Base-by-base conservation (phyloP, 2,888 invertebrate genomes). In the Chloromyia formosa region DNA sequence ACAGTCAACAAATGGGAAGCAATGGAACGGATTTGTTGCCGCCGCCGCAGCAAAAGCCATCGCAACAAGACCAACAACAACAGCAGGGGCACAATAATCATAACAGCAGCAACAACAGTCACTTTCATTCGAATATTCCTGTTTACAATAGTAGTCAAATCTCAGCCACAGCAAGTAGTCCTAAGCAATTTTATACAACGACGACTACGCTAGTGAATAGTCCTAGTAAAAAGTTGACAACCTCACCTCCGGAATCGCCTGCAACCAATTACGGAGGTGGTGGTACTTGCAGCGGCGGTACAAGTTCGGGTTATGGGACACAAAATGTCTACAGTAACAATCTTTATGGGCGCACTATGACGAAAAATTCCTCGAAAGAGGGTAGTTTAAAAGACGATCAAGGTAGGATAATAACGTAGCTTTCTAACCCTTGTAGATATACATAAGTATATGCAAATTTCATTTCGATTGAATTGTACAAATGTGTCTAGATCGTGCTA, bases 51-150 rank as follows among this genome's bases (percentile, higher is more conserved):
- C 2, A 35, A 35, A 2, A 35, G 7, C 27, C 2, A 35, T 35
- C 27, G 27, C 27, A 4, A 35, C 27, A 35, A 7, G 27, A 35
- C 27, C 27, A 81, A 77, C 82, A 82, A 58, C 80, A 80, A 80
- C 82, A 14, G 80, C 81, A 78, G 79, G 81, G 53, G 53, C 76
- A 77, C 77, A 77, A 79, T 74, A 80, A 77, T 79, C 80, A 79
- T 77, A 80, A 78, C 79, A 78, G 66, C 74, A 49, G 49, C 79
- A 79, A 77, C 78, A 77, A 75, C 79, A 78, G 77, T 66, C 77
- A 66, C 40, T 74, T 66, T 23, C 54, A 40, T 62, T 74, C 74
- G 64, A 76, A 75, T 73, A 75, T 74, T 42, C 77, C 75, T 16
- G 54, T 72, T 4, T 66, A 62, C 16, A 74, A 58, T 64, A 58